Base-by-base conservation (phyloP, 2,888 invertebrate species). In the Patella caerulea region DNA sequence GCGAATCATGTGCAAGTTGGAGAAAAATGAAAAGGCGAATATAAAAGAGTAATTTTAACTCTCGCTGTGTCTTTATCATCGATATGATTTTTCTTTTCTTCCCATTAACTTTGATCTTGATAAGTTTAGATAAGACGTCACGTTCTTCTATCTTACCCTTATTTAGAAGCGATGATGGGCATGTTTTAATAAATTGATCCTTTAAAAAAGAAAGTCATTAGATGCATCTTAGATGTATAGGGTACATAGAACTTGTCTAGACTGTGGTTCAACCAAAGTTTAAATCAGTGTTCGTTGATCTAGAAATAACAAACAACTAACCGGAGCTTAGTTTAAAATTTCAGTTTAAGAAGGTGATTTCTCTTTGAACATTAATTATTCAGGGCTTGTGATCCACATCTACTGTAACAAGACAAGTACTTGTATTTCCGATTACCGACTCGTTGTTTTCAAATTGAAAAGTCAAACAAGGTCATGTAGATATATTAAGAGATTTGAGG, bases 181-280 rank as follows among this genome's bases (percentile, higher is more conserved):
- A 45, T 45, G 45, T 45, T 45, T 45, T 24, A 65, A 65, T 65
- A 65, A 65, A 65, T 65, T 65, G 65, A 65, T 65, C 65, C 24
- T 65, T 19, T 65, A 65, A 65, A 45, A 24, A 65, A 65, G 65
- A 65, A 65, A 65, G 65, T 65, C 65, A 65, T 65, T 65, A 65
- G 65, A 19, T 24, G 65, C 19, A 12, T n/a, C 19, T 19, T 65
- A 24, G 11, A 65, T 24, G n/a, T n/a, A 65, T 24, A 24, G 65
- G 19, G 14, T 11, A 24, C 14, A 65, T 24, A 65, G 24, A 24
- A 65, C 19, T 24, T 24, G 65, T 65, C 65, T 65, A 65, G 65
- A 65, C 65, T 65, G 19, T 65, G 65, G 65, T 65, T 65, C 65
- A 65, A 65, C 19, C 15, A 65, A 65, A 65, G 65, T 65, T 65